These are phyloP conservation scores for Adela reaumurella DNA, from an alignment of 2,888 invertebrate species.

Conservation along the genomic window DNA sequence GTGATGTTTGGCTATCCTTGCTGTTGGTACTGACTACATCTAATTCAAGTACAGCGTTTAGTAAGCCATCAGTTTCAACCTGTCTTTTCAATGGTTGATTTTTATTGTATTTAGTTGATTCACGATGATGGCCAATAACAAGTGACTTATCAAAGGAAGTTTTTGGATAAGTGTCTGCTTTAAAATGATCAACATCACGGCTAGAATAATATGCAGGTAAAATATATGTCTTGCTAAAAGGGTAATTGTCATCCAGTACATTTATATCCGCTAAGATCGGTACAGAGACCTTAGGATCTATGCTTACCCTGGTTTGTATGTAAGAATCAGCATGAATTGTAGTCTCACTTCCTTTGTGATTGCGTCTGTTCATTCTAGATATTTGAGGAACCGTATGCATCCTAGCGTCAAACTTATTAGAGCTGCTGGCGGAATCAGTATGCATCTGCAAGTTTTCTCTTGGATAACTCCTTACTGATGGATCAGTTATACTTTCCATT, in stretches of 20 bases:
- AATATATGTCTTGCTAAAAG: too few species aligned
- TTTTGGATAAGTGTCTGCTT: too few species aligned
- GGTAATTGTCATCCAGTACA: conserved; percentile 23
- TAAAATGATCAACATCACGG: too few species aligned
- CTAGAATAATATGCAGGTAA: too few species aligned
- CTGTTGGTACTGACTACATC: not conserved
- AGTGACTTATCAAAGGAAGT: too few species aligned
- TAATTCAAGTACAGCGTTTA: not conserved
- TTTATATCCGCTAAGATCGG: conserved; percentile 35
- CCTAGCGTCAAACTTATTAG: not conserved
- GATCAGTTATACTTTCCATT: too few species aligned
- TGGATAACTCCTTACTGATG: too few species aligned
- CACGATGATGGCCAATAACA: not conserved
- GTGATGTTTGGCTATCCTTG: not conserved
- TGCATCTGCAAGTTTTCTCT: too few species aligned
- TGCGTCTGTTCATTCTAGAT: not conserved
- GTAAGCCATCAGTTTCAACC: not conserved
- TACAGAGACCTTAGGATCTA: conserved; percentile 38
- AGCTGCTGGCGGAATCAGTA: too few species aligned
- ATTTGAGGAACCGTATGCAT: not conserved
- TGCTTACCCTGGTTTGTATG: conserved; percentile 43
- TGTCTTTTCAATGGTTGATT: not conserved
- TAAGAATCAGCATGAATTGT: too few species aligned
- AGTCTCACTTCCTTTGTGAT: not conserved
- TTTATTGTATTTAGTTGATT: not conserved